Evolutionary conservation across 2,113 vertebrate species (phyloP).

Genomic region (Erythrolamprus reginae): DNA sequence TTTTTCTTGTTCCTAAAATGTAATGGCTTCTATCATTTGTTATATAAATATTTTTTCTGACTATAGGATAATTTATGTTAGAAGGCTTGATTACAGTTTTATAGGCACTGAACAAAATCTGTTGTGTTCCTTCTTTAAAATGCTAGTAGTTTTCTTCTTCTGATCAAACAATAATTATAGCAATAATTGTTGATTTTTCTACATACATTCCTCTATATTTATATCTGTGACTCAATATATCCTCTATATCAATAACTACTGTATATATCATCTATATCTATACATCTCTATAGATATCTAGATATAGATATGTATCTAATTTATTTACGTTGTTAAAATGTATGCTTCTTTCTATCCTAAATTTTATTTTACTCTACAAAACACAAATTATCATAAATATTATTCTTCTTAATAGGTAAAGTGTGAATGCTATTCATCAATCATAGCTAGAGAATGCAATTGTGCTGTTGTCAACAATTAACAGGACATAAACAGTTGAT

Average conservation of each 20-base stretch:
- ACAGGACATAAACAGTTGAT: conserved; percentile 82
- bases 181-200: neutral
- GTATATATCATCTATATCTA: neutral
- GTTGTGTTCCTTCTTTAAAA: neutral
- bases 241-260: neutral
- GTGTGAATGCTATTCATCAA: conserved; percentile 71
- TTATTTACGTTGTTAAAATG: neutral
- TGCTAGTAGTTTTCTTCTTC: neutral
- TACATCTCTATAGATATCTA: neutral
- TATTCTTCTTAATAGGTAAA: conserved; percentile 71
- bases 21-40: neutral
- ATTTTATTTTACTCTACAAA: conserved; percentile 63
- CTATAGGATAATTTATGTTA: neutral
- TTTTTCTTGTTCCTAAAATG: neutral
- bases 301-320: conserved; percentile 9
- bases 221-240: neutral
- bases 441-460: conserved; percentile 76
- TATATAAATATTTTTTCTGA: neutral
- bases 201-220: neutral
- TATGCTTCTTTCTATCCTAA: conserved; percentile 16
- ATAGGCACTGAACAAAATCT: neutral
- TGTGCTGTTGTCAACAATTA: conserved; percentile 84
- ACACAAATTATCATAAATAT: conserved; percentile 75
- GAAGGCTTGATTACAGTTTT: neutral
- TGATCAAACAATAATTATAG: conserved; percentile 8